These are phyloP conservation scores for Piaya cayana DNA, from an alignment of 2,113 vertebrate genomes.

Conservation along the genomic window DNA sequence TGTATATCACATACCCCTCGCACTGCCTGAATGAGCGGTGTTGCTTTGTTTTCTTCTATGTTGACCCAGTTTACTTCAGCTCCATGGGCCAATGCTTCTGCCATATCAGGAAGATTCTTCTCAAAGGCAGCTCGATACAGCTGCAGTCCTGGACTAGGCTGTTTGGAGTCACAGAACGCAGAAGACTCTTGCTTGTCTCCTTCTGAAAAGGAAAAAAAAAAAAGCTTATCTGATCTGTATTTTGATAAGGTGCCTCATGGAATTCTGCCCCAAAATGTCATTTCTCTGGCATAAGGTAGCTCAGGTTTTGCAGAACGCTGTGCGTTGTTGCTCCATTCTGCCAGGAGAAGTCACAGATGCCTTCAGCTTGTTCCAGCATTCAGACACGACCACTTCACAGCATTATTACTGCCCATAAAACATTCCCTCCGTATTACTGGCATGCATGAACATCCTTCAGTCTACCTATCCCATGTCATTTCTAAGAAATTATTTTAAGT, in stretches of 20 bases:
- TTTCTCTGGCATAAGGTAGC: not conserved
- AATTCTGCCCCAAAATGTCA: not conserved
- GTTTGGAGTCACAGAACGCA: conserved; percentile 81
- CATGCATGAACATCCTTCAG: not conserved
- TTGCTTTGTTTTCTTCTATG: conserved; percentile 85
- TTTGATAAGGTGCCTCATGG: not conserved
- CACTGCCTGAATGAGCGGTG: conserved; percentile 95
- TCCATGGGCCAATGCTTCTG: conserved; percentile 92
- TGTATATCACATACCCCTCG: conserved; percentile 83
- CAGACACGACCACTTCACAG: not conserved
- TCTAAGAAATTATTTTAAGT: not conserved
- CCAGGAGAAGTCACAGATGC: not conserved
- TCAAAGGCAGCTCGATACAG: conserved; percentile 90
- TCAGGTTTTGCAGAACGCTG: not conserved
- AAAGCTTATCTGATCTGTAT: not conserved
- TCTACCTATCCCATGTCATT: not conserved
- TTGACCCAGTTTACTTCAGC: conserved; percentile 96
- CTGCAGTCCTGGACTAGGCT: conserved; percentile 84
- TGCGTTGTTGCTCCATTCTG: not conserved
- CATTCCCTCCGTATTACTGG: not conserved
- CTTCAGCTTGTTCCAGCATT: not conserved
- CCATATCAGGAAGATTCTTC: conserved; percentile 93
- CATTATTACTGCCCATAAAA: not conserved
- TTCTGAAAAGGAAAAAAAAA: conserved; percentile 59
- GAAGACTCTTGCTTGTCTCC: conserved; percentile 78